Conservation (phyloP, 2,888 invertebrate genomes). For the Phania funesta region DNA sequence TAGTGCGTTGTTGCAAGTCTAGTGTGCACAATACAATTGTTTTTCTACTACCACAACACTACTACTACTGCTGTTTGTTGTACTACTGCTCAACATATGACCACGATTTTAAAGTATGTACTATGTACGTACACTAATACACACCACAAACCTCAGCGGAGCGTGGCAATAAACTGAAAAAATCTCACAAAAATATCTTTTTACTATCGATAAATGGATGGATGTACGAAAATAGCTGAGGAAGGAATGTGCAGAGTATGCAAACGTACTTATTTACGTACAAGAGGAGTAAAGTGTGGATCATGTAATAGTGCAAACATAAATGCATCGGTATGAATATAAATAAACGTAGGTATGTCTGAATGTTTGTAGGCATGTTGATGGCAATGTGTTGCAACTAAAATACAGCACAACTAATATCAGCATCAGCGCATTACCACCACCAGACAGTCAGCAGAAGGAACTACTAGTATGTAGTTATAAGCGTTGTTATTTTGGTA, state of each 20-base stretch:
- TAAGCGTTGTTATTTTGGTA: conserved; percentile 8
- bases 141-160: conserved; percentile 76
- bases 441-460: conserved; percentile 48
- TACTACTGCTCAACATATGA: conserved; percentile 45
- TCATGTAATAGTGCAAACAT: conserved; percentile 28
- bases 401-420: conserved; percentile 1
- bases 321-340: background rate
- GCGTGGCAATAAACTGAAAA: conserved; percentile 74
- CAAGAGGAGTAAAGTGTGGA: conserved; percentile 1
- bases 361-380: background rate
- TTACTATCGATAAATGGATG: conserved; percentile 68
- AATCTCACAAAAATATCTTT: conserved; percentile 69
- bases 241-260: conserved; percentile 38
- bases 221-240: conserved; percentile 62
- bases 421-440: conserved; percentile 52
- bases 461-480: conserved; percentile 14
- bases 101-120: conserved; percentile 60
- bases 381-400: conserved; percentile 38
- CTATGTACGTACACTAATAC: conserved; percentile 65
- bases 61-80: conserved; percentile 5
- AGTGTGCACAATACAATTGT: conserved; percentile 37
- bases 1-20: conserved; percentile 28
- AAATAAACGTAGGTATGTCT: background rate
- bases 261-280: background rate
- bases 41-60: background rate